These are phyloP conservation scores for Idaea aversata DNA, from an alignment of 2,888 invertebrate species.

Conservation along the genomic window DNA sequence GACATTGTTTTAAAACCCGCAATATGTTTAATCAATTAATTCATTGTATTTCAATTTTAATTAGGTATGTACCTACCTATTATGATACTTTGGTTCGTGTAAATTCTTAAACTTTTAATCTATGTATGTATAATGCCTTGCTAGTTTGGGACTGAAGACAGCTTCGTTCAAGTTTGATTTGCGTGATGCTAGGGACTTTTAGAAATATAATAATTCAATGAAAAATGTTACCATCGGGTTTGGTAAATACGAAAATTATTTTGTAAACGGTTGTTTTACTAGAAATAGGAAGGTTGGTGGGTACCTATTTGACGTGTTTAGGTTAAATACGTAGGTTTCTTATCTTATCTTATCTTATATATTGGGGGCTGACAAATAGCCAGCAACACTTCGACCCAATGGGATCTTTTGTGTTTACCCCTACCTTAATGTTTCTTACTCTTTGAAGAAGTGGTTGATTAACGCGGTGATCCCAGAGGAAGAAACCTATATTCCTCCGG, in stretches of 20 bases:
- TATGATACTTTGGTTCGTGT: neutral
- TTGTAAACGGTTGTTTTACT: neutral
- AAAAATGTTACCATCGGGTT: constrained; percentile 18
- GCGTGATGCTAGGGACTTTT: constrained; percentile 34
- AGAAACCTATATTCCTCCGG: no score
- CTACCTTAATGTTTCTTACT: no score
- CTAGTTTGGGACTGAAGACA: constrained; percentile 25
- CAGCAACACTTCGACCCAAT: no score
- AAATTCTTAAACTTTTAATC: neutral
- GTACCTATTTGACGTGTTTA: neutral
- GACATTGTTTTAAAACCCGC: no score
- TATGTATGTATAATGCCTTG: neutral
- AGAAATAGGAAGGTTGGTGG: neutral
- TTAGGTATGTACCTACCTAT: neutral
- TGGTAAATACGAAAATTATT: neutral
- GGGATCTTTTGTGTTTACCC: no score
- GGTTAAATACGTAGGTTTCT: neutral
- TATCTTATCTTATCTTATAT: no score
- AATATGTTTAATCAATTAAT: no score
- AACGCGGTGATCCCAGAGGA: no score
- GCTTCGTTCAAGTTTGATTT: constrained; percentile 35
- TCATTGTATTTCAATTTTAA: no score
- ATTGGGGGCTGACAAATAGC: no score
- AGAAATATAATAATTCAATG: constrained; percentile 24
- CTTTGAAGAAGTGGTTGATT: no score